Evolutionary conservation across 2,113 vertebrate species (phyloP).

Genomic region (Lathamus discolor): DNA sequence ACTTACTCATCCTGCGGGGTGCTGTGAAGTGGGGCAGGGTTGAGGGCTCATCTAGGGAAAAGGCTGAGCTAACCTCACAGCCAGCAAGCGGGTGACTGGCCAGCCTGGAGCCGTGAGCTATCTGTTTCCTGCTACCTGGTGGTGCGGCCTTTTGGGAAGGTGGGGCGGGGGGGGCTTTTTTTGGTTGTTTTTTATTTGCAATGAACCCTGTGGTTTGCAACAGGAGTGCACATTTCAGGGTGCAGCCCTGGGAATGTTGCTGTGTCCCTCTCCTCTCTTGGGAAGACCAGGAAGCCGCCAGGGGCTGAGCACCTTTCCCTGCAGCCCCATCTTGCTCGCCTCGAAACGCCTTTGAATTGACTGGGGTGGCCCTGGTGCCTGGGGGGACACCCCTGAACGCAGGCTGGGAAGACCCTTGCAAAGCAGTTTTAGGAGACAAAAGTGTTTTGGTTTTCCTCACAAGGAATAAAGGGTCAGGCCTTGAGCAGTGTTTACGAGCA

Average conservation of each 20-base stretch:
- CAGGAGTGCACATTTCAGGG: neutral
- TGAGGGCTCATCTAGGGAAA: neutral
- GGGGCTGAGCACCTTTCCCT: rapidly evolving
- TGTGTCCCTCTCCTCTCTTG: rapidly evolving
- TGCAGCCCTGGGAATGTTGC: neutral
- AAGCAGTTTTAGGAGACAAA: neutral
- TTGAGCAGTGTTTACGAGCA: neutral
- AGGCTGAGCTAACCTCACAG: neutral
- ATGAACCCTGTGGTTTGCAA: neutral
- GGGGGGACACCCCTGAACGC: neutral
- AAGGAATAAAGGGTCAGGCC: neutral
- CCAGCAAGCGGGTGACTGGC: neutral
- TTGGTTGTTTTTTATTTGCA: neutral
- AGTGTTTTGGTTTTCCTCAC: neutral
- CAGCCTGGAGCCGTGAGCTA: neutral
- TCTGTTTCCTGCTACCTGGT: neutral
- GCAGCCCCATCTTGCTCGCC: neutral
- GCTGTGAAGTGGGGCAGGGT: neutral
- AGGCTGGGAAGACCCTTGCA: neutral
- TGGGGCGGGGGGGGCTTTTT: too few relatives aligned
- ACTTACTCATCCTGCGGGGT: neutral
- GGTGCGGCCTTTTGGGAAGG: neutral
- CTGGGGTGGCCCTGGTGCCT: neutral
- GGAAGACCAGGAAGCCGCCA: neutral
- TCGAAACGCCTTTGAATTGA: neutral